Percentiles rank a stretch among this genome's conserved stretches.
Conservation (phyloP, 2,797 vertebrate genomes). For the Chrysocyon brachyurus region DNA sequence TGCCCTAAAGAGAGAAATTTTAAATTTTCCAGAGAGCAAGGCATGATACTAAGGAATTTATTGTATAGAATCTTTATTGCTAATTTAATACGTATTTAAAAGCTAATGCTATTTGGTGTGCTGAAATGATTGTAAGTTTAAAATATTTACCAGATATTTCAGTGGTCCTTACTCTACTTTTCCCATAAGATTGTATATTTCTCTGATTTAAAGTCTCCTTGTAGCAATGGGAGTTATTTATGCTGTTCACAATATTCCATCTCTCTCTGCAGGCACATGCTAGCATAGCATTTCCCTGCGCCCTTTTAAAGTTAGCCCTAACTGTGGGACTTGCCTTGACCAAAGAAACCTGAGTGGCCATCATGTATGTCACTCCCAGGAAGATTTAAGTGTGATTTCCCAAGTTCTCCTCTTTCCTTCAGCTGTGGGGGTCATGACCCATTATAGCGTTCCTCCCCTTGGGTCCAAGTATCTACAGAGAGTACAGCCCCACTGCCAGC, state of each 20-base stretch:
- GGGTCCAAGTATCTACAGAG: background rate
- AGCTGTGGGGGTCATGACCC: background rate
- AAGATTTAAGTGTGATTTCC: background rate
- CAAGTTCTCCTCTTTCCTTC: background rate
- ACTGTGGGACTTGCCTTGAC: background rate
- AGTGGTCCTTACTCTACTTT: background rate
- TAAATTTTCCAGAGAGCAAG: constrained; percentile 43
- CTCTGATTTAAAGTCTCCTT: background rate
- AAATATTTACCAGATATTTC: constrained; percentile 40
- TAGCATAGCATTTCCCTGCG: background rate
- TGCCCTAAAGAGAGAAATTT: background rate
- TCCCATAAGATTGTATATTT: background rate
- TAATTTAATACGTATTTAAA: constrained; percentile 35
- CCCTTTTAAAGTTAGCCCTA: background rate
- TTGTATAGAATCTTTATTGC: background rate
- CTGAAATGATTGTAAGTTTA: background rate
- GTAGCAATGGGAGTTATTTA: background rate
- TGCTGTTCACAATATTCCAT: background rate
- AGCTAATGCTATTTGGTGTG: background rate
- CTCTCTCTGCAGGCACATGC: background rate
- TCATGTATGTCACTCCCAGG: background rate
- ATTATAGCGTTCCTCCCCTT: background rate
- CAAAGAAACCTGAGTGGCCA: background rate
- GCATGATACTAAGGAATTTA: background rate
- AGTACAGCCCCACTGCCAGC: background rate